A percentile compares a stretch with the other conserved stretches of the same genome.
These are phyloP conservation scores for Mythimna lalbum DNA, from an alignment of 2,888 invertebrate species.

Conservation along the genomic window DNA sequence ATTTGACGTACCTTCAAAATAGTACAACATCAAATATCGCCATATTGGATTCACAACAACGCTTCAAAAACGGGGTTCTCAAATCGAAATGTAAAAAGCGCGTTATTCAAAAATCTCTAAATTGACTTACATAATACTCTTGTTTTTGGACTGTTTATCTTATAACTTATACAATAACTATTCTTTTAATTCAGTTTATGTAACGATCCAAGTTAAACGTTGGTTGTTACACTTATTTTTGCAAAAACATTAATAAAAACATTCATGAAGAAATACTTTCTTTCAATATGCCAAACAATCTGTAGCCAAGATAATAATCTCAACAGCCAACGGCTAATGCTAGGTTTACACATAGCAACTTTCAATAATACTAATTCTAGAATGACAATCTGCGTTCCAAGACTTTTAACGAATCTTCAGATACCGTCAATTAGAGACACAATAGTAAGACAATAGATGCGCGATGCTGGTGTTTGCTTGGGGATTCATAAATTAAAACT, in stretches of 20 bases:
- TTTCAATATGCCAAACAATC: neutral
- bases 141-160: neutral
- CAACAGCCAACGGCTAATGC: constrained; percentile 17
- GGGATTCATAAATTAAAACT: no score
- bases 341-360: neutral
- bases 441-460: no score
- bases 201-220: neutral
- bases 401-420: no score
- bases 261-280: constrained; percentile 10
- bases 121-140: constrained; percentile 29
- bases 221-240: neutral
- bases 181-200: neutral
- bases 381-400: no score
- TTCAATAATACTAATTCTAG: no score
- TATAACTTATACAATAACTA: neutral
- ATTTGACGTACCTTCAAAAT: constrained; percentile 91
- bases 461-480: no score
- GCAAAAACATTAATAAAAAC: neutral
- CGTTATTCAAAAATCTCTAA: constrained; percentile 71
- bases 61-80: constrained; percentile 91
- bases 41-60: constrained; percentile 94
- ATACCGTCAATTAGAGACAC: no score
- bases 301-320: constrained; percentile 23
- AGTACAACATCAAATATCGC: constrained; percentile 91
- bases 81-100: constrained; percentile 79